Percentiles rank a stretch among this genome's conserved stretches.
These are phyloP conservation scores for Matsumurasca onukii DNA, from an alignment of 1,140 invertebrate species.

Conservation along the genomic window DNA sequence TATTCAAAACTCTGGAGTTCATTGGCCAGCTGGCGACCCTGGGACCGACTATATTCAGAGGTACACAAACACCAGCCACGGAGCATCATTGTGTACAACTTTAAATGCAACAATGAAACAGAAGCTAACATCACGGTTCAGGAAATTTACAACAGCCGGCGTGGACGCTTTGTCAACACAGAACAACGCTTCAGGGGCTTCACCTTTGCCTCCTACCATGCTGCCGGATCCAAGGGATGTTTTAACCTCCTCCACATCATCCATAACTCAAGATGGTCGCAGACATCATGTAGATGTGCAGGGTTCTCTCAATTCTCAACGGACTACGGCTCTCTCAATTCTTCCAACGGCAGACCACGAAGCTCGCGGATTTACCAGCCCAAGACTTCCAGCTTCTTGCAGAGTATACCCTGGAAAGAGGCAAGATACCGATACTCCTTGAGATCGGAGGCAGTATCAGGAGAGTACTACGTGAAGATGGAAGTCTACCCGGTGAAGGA, in stretches of 20 bases:
- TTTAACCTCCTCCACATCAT: background rate
- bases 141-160: background rate
- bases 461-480: background rate
- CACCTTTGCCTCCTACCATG: background rate
- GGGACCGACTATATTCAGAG: too few species aligned
- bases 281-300: background rate
- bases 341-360: background rate
- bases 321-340: background rate
- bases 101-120: background rate
- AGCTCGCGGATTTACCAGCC: background rate
- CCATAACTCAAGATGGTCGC: background rate
- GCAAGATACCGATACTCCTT: background rate
- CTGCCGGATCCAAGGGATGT: background rate
- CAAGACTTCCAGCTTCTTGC: background rate
- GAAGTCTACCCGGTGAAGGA: background rate
- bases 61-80: too few species aligned
- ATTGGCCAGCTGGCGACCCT: too few species aligned
- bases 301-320: too few species aligned
- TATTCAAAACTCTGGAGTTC: too few species aligned
- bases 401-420: background rate
- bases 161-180: background rate
- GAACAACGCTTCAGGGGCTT: background rate
- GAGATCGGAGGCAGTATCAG: background rate
- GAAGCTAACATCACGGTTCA: background rate
- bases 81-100: background rate